phyloP scores from a whole-genome alignment of 2,797 vertebrate species.

The Halcyon chelicuti region DNA sequence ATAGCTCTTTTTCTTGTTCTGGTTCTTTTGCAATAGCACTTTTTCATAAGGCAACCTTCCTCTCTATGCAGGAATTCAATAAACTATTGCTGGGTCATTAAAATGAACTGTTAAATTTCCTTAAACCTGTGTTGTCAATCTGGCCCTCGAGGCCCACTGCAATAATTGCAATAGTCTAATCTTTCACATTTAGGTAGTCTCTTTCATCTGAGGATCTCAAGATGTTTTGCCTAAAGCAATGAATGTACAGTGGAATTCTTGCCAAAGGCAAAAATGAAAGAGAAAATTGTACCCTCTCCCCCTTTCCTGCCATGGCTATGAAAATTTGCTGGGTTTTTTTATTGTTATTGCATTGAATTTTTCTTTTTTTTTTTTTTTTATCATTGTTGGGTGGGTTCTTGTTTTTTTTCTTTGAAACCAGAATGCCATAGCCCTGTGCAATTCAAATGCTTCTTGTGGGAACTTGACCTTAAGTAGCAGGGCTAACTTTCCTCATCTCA shows the following conservation, averaged over 20 bases:
- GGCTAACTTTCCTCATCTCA: not conserved
- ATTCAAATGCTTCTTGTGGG: constrained; percentile 17
- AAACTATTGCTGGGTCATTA: not conserved
- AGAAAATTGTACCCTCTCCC: not conserved
- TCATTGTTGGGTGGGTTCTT: too few species aligned
- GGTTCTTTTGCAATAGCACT: not conserved
- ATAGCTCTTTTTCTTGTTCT: not conserved
- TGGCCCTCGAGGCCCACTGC: not conserved
- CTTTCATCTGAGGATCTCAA: constrained; percentile 35
- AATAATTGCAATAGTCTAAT: constrained; percentile 31
- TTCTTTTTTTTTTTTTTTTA: not conserved
- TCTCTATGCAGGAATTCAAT: not conserved
- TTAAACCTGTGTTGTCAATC: not conserved
- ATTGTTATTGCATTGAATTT: not conserved
- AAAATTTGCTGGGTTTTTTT: not conserved
- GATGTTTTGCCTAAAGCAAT: constrained; percentile 15
- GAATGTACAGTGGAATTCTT: not conserved
- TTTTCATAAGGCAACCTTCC: not conserved
- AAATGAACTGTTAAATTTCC: not conserved
- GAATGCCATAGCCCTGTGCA: not conserved
- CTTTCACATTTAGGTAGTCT: not conserved
- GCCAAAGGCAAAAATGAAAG: not conserved
- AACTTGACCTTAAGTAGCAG: not conserved
- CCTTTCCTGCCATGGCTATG: not conserved
- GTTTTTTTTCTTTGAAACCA: not conserved